Percentiles rank a stretch among this genome's conserved stretches.
These are phyloP conservation scores for Esox lucius DNA, from an alignment of 2,797 vertebrate species.

Conservation along the genomic window DNA sequence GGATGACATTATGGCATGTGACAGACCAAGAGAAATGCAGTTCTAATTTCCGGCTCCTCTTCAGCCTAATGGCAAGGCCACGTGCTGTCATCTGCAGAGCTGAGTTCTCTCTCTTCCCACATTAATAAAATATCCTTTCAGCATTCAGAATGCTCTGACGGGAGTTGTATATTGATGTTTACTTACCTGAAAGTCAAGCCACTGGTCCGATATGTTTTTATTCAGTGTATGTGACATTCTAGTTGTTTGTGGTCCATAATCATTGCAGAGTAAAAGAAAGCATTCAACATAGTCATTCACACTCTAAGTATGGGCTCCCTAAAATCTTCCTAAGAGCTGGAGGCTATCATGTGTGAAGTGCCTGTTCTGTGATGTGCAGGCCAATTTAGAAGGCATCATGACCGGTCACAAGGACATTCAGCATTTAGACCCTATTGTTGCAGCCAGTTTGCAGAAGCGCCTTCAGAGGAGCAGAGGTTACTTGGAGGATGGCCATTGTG, in stretches of 20 bases:
- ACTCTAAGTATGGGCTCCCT: background rate
- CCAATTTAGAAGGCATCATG: background rate
- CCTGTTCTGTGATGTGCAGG: background rate
- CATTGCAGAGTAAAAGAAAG: background rate
- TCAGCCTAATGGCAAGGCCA: background rate
- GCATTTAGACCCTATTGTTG: background rate
- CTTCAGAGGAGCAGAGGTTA: background rate
- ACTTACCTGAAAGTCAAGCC: background rate
- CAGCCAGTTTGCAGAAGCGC: background rate
- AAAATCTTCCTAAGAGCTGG: background rate
- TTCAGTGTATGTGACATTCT: background rate
- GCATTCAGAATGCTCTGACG: background rate
- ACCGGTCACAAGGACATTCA: background rate
- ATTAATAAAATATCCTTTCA: background rate
- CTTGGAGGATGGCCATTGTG: background rate
- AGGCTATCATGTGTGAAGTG: background rate
- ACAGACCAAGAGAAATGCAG: background rate
- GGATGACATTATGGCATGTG: background rate
- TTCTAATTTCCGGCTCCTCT: background rate
- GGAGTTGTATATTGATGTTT: background rate
- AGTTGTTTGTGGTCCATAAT: background rate
- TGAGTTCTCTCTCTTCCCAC: background rate
- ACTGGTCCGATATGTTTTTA: background rate
- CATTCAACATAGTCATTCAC: background rate
- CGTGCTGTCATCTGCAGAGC: background rate